A percentile compares a stretch with the other conserved stretches of the same genome.
Evolutionary conservation across 2,113 vertebrate species (phyloP).

Genomic region (Leucoraja erinaceus): DNA sequence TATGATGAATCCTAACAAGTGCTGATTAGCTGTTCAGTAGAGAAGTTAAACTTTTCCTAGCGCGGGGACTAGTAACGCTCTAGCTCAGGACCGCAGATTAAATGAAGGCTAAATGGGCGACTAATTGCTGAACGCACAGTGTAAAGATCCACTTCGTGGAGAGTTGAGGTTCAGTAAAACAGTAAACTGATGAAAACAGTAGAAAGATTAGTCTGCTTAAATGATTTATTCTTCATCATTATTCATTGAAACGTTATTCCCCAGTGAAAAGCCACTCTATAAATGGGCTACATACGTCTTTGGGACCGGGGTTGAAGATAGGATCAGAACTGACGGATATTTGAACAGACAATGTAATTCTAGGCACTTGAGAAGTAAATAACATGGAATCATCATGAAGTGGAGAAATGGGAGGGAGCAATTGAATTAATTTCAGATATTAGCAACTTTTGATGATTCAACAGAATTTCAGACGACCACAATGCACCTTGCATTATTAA

Average conservation of each 20-base stretch:
- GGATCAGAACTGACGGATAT: neutral
- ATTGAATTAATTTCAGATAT: neutral
- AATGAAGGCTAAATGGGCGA: neutral
- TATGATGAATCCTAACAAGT: neutral
- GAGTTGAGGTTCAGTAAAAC: neutral
- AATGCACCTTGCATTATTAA: neutral
- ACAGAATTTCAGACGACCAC: neutral
- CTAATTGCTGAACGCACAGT: neutral
- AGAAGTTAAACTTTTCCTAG: neutral
- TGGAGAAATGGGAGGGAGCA: neutral
- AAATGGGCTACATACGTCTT: neutral
- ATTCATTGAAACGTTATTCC: conserved; percentile 28
- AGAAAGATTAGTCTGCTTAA: neutral
- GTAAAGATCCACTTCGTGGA: neutral
- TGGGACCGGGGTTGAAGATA: neutral
- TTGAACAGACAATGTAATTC: neutral
- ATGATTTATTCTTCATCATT: conserved; percentile 27
- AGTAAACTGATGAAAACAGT: neutral
- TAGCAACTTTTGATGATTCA: neutral
- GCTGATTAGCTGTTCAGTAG: neutral
- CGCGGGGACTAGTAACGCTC: neutral
- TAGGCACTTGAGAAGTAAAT: neutral
- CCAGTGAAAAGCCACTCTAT: neutral
- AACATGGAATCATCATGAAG: neutral
- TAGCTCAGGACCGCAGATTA: too few relatives aligned